These are phyloP conservation scores for Oegoconia quadripuncta DNA, from an alignment of 2,888 invertebrate genomes.

Conservation along the genomic window DNA sequence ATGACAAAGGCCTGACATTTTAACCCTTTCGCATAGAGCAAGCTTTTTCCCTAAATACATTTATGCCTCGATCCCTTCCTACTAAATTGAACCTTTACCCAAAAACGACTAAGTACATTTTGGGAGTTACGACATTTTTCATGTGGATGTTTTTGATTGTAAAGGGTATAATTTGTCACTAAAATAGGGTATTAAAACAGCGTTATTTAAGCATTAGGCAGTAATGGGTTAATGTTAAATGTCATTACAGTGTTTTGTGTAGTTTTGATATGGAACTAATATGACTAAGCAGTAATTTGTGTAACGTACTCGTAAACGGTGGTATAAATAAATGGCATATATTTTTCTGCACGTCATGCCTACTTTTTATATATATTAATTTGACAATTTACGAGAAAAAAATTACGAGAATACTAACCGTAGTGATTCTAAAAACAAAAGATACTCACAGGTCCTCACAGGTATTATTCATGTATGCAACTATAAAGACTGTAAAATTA, in stretches of 20 bases:
- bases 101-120: background rate
- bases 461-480: too few relatives aligned
- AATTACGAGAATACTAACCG: too few relatives aligned
- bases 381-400: too few relatives aligned
- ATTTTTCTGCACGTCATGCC: too few relatives aligned
- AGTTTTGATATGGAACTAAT: background rate
- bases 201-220: conserved; percentile 10
- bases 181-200: conserved; percentile 10
- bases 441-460: too few relatives aligned
- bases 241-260: background rate
- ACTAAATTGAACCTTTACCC: background rate
- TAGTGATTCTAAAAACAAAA: too few relatives aligned
- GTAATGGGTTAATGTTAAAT: conserved; percentile 7
- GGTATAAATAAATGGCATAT: too few relatives aligned
- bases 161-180: conserved; percentile 7
- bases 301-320: too few relatives aligned
- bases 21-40: conserved; percentile 10
- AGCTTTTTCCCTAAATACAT: background rate
- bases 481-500: too few relatives aligned
- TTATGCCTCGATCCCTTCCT: background rate
- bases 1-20: conserved; percentile 17
- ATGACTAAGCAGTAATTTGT: background rate
- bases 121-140: background rate
- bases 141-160: background rate
- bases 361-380: too few relatives aligned